phyloP scores from a whole-genome alignment of 2,113 vertebrate genomes.

The Murina feae region DNA sequence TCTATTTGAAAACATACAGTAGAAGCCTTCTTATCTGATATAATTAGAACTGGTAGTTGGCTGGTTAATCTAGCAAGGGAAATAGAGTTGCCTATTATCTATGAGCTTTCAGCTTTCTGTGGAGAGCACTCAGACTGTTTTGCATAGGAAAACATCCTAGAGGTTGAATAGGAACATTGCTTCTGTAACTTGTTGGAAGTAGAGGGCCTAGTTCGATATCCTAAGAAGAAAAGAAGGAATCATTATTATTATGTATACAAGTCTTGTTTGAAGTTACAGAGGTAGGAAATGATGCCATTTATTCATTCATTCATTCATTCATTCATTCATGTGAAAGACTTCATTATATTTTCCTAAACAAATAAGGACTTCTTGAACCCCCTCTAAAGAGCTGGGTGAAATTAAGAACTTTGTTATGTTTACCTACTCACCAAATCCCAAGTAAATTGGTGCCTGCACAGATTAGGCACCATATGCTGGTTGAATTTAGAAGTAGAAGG shows the following conservation, averaged over 20 bases:
- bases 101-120: not conserved
- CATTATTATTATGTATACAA: not conserved
- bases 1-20: conserved; percentile 58
- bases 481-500: not conserved
- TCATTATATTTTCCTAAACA: conserved; percentile 1
- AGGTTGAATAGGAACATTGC: not conserved
- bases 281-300: not conserved
- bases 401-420: not conserved
- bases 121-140: not conserved
- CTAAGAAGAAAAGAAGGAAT: not conserved
- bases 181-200: not conserved
- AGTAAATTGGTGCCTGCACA: not conserved
- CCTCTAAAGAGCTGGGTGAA: not conserved
- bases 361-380: not conserved
- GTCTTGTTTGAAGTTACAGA: not conserved
- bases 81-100: conserved; percentile 29
- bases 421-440: not conserved
- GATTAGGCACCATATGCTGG: not conserved
- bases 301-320: not conserved
- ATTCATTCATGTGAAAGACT: not conserved
- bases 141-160: not conserved
- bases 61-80: conserved; percentile 61
- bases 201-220: not conserved
- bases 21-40: conserved; percentile 28
- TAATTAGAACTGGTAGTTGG: conserved; percentile 53